phyloP scores from a whole-genome alignment of 2,888 invertebrate species.

The Cephalotes varians region DNA sequence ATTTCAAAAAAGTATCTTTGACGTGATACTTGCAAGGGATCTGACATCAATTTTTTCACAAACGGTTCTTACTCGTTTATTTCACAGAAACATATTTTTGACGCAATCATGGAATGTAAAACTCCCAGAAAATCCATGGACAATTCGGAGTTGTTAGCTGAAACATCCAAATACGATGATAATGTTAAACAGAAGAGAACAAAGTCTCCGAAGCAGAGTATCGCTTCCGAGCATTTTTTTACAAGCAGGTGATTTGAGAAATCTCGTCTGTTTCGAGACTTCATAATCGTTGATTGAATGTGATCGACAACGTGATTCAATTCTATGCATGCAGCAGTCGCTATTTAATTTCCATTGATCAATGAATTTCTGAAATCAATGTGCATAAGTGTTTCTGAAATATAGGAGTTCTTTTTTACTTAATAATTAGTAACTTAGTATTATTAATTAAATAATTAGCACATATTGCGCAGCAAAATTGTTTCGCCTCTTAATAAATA shows the following conservation, averaged over 20 bases:
- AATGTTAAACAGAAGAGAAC: background rate
- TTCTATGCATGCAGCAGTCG: background rate
- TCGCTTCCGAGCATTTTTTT: background rate
- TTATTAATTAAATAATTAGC: slow-evolving; percentile 1
- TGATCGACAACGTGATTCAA: background rate
- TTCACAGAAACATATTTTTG: background rate
- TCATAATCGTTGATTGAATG: background rate
- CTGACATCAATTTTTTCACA: too few relatives aligned
- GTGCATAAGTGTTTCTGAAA: background rate
- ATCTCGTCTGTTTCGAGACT: background rate
- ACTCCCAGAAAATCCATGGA: background rate
- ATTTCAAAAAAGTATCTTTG: background rate
- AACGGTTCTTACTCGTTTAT: background rate
- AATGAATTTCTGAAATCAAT: background rate
- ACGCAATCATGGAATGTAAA: background rate
- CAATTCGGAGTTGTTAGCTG: too few relatives aligned
- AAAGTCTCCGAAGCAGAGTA: background rate
- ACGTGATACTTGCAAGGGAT: too few relatives aligned
- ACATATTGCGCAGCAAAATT: slow-evolving; percentile 1
- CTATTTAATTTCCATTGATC: background rate
- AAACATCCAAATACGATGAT: background rate
- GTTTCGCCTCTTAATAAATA: background rate
- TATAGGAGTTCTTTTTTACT: background rate
- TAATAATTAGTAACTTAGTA: background rate
- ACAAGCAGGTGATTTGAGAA: background rate